Base-by-base conservation (phyloP, 2,113 vertebrate genomes). In the Ranitomeya variabilis region DNA sequence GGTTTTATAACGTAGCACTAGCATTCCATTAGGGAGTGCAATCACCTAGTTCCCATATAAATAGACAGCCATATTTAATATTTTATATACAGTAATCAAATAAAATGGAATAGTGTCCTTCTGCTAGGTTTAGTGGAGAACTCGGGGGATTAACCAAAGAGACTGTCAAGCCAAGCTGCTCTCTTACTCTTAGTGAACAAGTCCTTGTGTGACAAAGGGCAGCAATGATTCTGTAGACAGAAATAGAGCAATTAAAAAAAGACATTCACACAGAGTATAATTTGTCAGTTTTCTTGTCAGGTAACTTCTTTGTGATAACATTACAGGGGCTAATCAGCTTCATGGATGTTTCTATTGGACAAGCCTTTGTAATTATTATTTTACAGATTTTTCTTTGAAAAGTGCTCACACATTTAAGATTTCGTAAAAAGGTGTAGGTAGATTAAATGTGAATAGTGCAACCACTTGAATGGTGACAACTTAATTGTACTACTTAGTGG, bases 191-290 rank as follows among this genome's bases (percentile, higher is more conserved):
- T 31, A 37, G 26, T 7, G 73, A 86, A 77, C 37, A 86, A 76
- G 73, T 51, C 73, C 85, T 57, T 77, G 9, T 78, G 37, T 78
- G 31, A 62, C 85, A 78, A 62, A 86, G 73, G 84, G 55, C 85
- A 86, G 13, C 71, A 51, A 51, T 14, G 18, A 62, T 86, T 60
- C 69, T 86, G 69, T 86, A 76, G 84, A 59, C 84, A 78, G 83
- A 85, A 85, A 74, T 57, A 60, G 83, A 85, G 76, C 85, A 87
- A 79, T 87, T 87, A 87, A 31, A 80, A 45, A 54, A 23, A 80
- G 37, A 51, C 19, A 64, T 80, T 80, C 57, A 51, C 76, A 64
- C 19, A 62, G 76, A 64, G 74, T 26, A 79, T 78, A 62, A 87
- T 79, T 74, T 87, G 59, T 67, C 82, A 67, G 76, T 18, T 80